These are phyloP conservation scores for Ascaphus truei DNA, from an alignment of 2,113 vertebrate species.

Conservation along the genomic window DNA sequence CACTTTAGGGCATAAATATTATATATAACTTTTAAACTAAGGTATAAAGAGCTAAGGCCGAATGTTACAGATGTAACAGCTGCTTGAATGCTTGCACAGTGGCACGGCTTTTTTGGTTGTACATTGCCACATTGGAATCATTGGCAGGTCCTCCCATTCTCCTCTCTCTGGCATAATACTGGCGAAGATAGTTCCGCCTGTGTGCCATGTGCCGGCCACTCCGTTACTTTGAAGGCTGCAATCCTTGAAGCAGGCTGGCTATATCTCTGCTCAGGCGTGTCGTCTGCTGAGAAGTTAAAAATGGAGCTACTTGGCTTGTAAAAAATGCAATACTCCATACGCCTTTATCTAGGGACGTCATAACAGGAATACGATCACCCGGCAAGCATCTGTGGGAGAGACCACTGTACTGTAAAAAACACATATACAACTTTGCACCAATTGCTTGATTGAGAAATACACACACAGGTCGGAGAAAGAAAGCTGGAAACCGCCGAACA, in stretches of 20 bases:
- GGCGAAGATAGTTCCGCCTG: too few species aligned
- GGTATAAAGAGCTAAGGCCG: too few species aligned
- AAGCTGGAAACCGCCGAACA: too few species aligned
- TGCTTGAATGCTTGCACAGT: too few species aligned
- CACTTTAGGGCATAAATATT: too few species aligned
- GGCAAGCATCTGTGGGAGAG: not conserved
- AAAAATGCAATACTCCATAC: not conserved
- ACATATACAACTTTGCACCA: not conserved
- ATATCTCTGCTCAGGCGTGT: conserved; percentile 1
- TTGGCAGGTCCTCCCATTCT: too few species aligned
- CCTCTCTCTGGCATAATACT: too few species aligned
- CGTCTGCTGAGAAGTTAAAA: not conserved
- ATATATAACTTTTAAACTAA: too few species aligned
- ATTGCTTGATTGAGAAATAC: not conserved
- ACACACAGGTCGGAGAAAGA: not conserved
- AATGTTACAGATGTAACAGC: too few species aligned
- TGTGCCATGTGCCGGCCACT: too few species aligned
- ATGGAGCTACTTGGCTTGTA: not conserved
- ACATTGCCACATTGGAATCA: too few species aligned
- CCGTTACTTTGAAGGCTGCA: not conserved
- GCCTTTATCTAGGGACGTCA: not conserved
- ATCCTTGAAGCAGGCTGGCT: not conserved
- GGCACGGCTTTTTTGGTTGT: too few species aligned
- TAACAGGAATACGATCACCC: conserved; percentile 1
- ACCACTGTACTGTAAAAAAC: not conserved